These are phyloP conservation scores for Catalaphyllia jardinei DNA, from an alignment of 64 coral and sea anemone species.

Conservation along the genomic window DNA sequence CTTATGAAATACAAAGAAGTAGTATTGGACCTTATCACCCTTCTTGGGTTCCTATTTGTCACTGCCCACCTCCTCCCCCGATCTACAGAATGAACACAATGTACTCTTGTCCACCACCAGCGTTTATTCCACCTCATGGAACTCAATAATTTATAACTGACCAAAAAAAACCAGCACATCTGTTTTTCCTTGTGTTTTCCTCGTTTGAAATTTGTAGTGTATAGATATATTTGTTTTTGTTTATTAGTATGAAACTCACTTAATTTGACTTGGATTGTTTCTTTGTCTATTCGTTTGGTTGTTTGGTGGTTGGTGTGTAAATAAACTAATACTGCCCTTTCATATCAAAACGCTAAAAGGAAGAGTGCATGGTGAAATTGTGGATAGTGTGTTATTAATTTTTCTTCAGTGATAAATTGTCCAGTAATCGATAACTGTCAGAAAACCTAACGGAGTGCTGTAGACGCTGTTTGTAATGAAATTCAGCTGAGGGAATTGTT, in stretches of 20 bases:
- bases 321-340: no score
- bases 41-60: conserved; percentile 73
- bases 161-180: neutral
- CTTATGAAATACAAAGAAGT: conserved; percentile 71
- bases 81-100: conserved; percentile 71
- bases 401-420: no score
- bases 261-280: no score
- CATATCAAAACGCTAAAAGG: no score
- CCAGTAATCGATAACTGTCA: no score
- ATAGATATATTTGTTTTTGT: neutral
- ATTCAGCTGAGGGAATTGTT: no score
- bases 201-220: neutral
- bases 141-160: neutral
- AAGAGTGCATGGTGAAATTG: no score
- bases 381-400: no score
- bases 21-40: conserved; percentile 62
- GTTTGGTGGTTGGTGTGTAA: no score
- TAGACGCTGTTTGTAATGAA: no score
- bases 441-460: no score
- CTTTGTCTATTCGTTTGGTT: no score
- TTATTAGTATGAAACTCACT: neutral
- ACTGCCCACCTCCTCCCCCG: conserved; percentile 66
- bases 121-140: conserved; percentile 38
- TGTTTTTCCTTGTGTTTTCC: neutral
- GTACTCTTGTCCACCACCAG: conserved; percentile 42